Base-by-base conservation (phyloP, 2,888 invertebrate species). In the Antheraea assamensis region DNA sequence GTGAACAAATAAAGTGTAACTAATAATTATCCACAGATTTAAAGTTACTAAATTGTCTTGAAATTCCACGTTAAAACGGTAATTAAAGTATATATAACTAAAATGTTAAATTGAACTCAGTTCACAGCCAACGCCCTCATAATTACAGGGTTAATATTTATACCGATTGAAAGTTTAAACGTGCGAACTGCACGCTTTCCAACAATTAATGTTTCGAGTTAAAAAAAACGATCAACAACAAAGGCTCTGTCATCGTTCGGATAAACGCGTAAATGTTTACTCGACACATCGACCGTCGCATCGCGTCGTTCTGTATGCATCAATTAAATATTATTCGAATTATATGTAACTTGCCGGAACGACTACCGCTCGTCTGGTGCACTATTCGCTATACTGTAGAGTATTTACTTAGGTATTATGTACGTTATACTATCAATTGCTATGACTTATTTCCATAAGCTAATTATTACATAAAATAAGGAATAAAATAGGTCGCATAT, bases 191-290 rank as follows among this genome's bases (percentile, higher is more conserved):
- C 88, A 89, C 92, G 92, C 89, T 93, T 91, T 90, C 87, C 90
- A 24, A 87, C 87, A 92, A 92, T 58, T 92, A 92, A 90, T 90
- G 89, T 88, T 88, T 86, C 85, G 87, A 86, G 89, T 90, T 88
- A 86, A 90, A 91, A 90, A 91, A 58, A 90, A 87, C 88, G 86
- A 81, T 81, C 86, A 88, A 93, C 92, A 93, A 92, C 90, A 88
- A 88, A 81, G 83, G 78, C 74, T 81, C 85, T 88, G 89, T 88
- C 90, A 88, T 88, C 89, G 90, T 83, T 82, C 83, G 84, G 86
- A 89, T 89, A 85, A 89, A 88, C 85, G 85, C 84, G 90, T 88
- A 88, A 92, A 92, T 93, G 90, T 93, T 93, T 93, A 88, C 90
- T 83, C 89, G 87, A 91, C 91, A 90, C 90, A 88, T 90, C 85